Evolutionary conservation across 2,797 vertebrate species (phyloP), one percentile per base, ranked within the genome.

Genomic region (Oophaga sylvatica): DNA sequence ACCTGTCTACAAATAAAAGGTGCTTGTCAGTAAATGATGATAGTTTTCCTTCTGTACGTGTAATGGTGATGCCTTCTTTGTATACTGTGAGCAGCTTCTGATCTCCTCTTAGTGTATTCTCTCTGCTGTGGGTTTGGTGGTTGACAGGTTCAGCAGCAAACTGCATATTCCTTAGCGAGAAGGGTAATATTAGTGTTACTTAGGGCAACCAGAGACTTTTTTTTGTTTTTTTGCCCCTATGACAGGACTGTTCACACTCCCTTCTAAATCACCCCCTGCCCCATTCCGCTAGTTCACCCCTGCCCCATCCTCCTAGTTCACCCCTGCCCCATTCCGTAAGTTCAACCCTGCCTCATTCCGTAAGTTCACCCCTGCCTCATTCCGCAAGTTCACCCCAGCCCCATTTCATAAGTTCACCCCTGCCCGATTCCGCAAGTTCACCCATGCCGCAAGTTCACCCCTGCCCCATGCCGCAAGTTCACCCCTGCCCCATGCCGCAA

Each of bases 1-100:
- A 53, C 48, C 26, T 77, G 75, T 77, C 48, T 53, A 56, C 45
- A 77, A 77, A 56, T 77, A 77, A 77, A 77, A 56, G 75, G 75
- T 77, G 75, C 75, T 77, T 29, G 5, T 76, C 45, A 13, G n/a
- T n/a, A 53, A 53, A 26, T 15, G 12, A 53, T 26, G 13, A 11
- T 2, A 53, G 48, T 76, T 31, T 0, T 53, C 76, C 45, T 45
- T 56, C 73, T 59, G 8, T 57, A 8, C 48, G 17, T 59, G 12
- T 29, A 8, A 79, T 79, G 76, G 57, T 19, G 13, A 11, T 56
- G 22, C 75, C 48, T 53, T 22, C 48, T 4, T 4, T 15, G 12
- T 4, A 26, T 26, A 77, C 48, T 77, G 45, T 76, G 5, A 15
- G 48, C 57, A 6, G 26, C 60, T 35, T 31, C 26, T 16, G 59